Percentiles rank a stretch among this genome's conserved stretches.
These are phyloP conservation scores for Watsonalla cultraria DNA, from an alignment of 2,888 invertebrate species.

Conservation along the genomic window DNA sequence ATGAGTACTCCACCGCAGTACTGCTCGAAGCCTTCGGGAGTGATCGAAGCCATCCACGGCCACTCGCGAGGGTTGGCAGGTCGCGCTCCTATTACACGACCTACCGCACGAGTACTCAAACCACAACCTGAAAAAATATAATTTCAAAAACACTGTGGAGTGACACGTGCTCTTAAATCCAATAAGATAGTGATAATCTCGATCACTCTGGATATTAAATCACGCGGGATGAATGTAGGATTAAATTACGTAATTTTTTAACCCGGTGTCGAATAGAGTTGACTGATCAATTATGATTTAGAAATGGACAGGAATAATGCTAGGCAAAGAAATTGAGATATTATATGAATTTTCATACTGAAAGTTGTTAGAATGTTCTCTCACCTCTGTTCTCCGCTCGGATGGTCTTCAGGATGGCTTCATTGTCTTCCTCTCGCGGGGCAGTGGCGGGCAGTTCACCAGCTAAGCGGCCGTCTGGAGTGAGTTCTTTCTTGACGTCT, in stretches of 20 bases:
- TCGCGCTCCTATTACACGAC: slow-evolving; percentile 80
- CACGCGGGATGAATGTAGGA: too few species aligned
- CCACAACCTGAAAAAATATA: slow-evolving; percentile 69
- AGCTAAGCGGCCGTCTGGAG: slow-evolving; percentile 67
- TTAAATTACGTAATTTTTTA: too few species aligned
- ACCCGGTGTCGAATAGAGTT: too few species aligned
- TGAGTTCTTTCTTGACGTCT: slow-evolving; percentile 56
- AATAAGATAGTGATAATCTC: too few species aligned
- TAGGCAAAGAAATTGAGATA: too few species aligned
- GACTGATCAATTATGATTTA: too few species aligned
- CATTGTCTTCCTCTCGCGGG: slow-evolving; percentile 64
- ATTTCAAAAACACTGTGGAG: background rate
- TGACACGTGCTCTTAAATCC: too few species aligned
- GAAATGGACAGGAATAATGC: too few species aligned
- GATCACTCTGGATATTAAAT: too few species aligned
- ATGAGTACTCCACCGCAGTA: slow-evolving; percentile 91
- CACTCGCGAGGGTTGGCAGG: slow-evolving; percentile 84
- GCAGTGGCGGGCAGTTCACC: slow-evolving; percentile 73
- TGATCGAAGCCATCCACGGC: slow-evolving; percentile 91
- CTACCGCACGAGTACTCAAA: slow-evolving; percentile 65
- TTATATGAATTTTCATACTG: slow-evolving; percentile 2
- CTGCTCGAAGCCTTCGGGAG: slow-evolving; percentile 78
- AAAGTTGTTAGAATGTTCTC: slow-evolving; percentile 24
- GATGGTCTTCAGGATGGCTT: slow-evolving; percentile 54
- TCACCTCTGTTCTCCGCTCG: slow-evolving; percentile 64